Conservation (phyloP, 2,888 invertebrate genomes). For the Tachina lurida region DNA sequence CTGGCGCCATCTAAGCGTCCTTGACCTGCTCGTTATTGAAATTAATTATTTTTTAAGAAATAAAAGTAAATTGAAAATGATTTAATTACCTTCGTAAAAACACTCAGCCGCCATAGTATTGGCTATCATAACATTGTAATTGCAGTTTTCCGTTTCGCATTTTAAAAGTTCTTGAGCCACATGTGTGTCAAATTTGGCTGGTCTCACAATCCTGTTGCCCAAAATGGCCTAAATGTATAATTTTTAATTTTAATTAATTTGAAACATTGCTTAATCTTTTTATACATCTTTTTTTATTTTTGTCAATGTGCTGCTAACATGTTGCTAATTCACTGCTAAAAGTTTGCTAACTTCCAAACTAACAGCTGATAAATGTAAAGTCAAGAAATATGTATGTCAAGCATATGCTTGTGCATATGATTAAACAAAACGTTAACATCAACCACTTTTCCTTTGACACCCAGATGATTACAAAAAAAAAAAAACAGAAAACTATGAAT, state of each 20-base stretch:
- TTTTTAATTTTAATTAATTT: background rate
- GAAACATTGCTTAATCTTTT: background rate
- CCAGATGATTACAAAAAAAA: too few relatives aligned
- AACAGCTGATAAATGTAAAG: too few relatives aligned
- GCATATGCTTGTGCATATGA: too few relatives aligned
- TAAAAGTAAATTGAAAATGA: too few relatives aligned
- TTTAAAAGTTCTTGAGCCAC: constrained; percentile 83
- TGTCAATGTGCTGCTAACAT: too few relatives aligned
- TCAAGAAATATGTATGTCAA: too few relatives aligned
- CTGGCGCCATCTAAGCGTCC: constrained; percentile 90
- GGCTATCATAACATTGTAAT: constrained; percentile 83
- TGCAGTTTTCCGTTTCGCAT: constrained; percentile 79
- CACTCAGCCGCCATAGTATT: constrained; percentile 91
- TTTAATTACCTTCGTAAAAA: constrained; percentile 88
- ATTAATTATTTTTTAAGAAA: background rate
- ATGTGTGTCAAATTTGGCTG: constrained; percentile 90
- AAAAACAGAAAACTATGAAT: too few relatives aligned
- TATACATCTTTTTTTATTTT: too few relatives aligned
- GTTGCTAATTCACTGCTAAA: background rate
- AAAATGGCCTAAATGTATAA: constrained; percentile 87
- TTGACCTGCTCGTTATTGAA: constrained; percentile 85
- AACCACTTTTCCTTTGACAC: too few relatives aligned
- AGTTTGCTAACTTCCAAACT: background rate
- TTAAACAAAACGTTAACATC: too few relatives aligned
- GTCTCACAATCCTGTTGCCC: constrained; percentile 90